Conservation (phyloP, 2,888 invertebrate species). For the Drosophila testacea region DNA sequence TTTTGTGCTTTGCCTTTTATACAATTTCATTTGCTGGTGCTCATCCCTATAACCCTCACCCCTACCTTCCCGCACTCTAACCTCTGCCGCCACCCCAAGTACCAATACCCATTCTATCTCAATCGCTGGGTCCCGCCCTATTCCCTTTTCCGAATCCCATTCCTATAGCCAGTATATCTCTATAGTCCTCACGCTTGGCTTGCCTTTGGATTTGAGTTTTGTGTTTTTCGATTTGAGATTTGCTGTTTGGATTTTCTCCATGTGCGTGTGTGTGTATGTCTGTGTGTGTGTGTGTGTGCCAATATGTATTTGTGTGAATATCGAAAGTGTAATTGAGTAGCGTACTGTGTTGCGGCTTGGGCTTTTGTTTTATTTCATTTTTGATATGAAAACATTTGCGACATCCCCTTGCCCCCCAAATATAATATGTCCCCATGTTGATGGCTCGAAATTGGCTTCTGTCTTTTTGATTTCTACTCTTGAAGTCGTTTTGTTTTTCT, state of each 20-base stretch:
- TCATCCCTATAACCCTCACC: neutral
- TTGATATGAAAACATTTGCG: slow-evolving; percentile 79
- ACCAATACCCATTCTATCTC: slow-evolving; percentile 24
- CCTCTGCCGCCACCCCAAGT: slow-evolving; percentile 11
- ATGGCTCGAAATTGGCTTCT: slow-evolving; percentile 69
- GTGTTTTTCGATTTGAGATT: slow-evolving; percentile 76
- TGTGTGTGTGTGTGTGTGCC: slow-evolving; percentile 46
- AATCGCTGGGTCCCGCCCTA: slow-evolving; percentile 28
- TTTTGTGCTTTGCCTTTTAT: slow-evolving; percentile 76
- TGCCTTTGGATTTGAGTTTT: slow-evolving; percentile 79
- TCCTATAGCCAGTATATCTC: slow-evolving; percentile 24
- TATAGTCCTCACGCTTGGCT: slow-evolving; percentile 68
- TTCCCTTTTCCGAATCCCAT: neutral
- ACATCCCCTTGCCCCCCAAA: slow-evolving; percentile 24
- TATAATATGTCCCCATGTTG: slow-evolving; percentile 53
- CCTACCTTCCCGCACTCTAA: neutral
- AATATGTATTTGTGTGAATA: slow-evolving; percentile 55
- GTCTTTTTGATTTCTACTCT: slow-evolving; percentile 38
- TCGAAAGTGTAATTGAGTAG: slow-evolving; percentile 81
- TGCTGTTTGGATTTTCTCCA: slow-evolving; percentile 62
- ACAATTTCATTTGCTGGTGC: slow-evolving; percentile 74
- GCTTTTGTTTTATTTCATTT: slow-evolving; percentile 80
- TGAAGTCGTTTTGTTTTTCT: slow-evolving; percentile 7
- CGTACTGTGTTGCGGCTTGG: slow-evolving; percentile 65
- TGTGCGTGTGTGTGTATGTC: slow-evolving; percentile 26